Base-by-base conservation (phyloP, 35 echinoderm and acorn worm genomes). In the Ptychodera flava region DNA sequence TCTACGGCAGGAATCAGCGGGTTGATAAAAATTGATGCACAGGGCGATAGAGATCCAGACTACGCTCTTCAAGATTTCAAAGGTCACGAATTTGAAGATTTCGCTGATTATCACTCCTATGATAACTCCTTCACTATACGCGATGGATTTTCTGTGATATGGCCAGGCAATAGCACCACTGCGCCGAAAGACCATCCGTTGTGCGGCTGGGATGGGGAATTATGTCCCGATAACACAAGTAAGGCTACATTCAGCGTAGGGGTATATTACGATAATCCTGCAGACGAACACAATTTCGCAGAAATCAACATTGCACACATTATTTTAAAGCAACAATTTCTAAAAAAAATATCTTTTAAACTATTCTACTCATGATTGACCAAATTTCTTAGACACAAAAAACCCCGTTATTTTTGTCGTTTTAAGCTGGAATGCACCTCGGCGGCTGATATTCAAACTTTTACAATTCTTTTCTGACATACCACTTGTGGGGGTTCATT, bases 171-270 rank as follows among this genome's bases (percentile, higher is more conserved):
- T 12, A 15, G 27, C 0, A 85, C 28, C 0, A 31, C 12, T 16
- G 75, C 84, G 28, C 89, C 86, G 0, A 77, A 35, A 6, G 93
- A 90, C 78, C 85, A 88, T 16, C 93, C 93, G 0, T 28, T 36
- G 1, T 94, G 93, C 38, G 93, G 93, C 0, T 94, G 93, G 93
- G 88, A 94, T 29, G 45, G 79, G 0, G 93, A 94, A 37, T 38
- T 84, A 6, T 94, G 93, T 29, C 89, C 45, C 45, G 45, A 64
- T 22, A 64, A 64, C 45, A 64, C 6, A 6, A 64, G 45, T 64
- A 64, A 64, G 45, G n/a, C n/a, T n/a, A n/a, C n/a, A n/a, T n/a
- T n/a, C n/a, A n/a, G n/a, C n/a, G n/a, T n/a, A n/a, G n/a, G n/a
- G n/a, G n/a, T n/a, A n/a, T n/a, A n/a, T n/a, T n/a, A n/a, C n/a